These are phyloP conservation scores for Morpho deidamia DNA, from an alignment of 2,888 invertebrate genomes.

Conservation along the genomic window DNA sequence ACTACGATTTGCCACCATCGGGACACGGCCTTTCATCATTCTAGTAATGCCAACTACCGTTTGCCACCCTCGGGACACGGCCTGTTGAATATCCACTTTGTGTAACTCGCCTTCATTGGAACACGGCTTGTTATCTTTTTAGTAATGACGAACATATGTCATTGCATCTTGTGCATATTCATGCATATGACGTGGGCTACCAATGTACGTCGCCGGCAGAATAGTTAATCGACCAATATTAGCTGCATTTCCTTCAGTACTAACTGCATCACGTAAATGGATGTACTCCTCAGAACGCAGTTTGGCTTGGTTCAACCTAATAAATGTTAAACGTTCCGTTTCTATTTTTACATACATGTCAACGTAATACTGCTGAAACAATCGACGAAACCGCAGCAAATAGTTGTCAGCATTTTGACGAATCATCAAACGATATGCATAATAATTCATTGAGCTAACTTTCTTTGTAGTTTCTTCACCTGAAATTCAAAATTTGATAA, in stretches of 20 bases:
- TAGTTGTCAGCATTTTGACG: constrained; percentile 23
- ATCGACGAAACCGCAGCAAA: no score
- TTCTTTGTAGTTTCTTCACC: neutral
- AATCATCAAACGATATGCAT: constrained; percentile 28
- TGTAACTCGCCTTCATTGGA: no score
- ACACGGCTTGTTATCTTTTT: no score
- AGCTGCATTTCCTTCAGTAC: constrained; percentile 25
- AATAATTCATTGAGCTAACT: constrained; percentile 9
- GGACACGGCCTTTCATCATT: no score
- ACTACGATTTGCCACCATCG: no score
- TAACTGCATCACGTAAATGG: constrained; percentile 24
- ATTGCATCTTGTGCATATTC: constrained; percentile 24
- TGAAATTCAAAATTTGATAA: no score
- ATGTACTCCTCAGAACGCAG: neutral
- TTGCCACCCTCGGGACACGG: no score
- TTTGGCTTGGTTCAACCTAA: no score
- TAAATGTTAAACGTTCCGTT: no score
- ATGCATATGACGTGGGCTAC: constrained; percentile 23
- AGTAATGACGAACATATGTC: constrained; percentile 22
- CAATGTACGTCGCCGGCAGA: constrained; percentile 23
- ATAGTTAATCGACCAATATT: constrained; percentile 21
- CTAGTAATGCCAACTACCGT: no score
- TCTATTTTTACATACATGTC: no score
- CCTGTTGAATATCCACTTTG: no score
- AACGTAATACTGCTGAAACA: neutral